Evolutionary conservation across 2,888 invertebrate genomes (phyloP).

Genomic region (Pheosia tremula): DNA sequence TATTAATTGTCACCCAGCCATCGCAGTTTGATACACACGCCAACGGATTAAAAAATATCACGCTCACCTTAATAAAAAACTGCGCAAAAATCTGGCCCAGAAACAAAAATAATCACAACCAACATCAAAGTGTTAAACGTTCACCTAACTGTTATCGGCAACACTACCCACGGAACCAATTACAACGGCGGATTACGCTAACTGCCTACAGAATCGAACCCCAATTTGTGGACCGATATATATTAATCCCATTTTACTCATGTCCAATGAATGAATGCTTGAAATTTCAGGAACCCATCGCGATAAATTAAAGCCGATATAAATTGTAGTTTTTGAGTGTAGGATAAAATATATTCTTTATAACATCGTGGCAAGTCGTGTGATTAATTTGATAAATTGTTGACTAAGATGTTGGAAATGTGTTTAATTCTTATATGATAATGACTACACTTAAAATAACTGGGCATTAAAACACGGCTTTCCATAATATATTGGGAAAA

Average conservation of each 20-base stretch:
- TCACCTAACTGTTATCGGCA: slow-evolving; percentile 43
- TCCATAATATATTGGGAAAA: too few species aligned
- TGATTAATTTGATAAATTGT: too few species aligned
- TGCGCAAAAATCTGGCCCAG: too few species aligned
- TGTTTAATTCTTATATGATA: too few species aligned
- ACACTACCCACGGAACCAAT: slow-evolving; percentile 66
- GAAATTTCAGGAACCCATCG: slow-evolving; percentile 48
- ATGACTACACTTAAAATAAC: too few species aligned
- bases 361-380: neutral
- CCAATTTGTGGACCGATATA: slow-evolving; percentile 74
- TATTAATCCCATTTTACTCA: slow-evolving; percentile 75
- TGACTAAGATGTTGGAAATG: too few species aligned
- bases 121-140: slow-evolving; percentile 45
- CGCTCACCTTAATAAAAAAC: too few species aligned
- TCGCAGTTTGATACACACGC: too few species aligned
- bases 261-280: slow-evolving; percentile 62
- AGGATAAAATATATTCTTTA: neutral
- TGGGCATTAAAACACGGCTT: too few species aligned
- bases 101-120: neutral
- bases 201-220: slow-evolving; percentile 64
- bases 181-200: slow-evolving; percentile 75
- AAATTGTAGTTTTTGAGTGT: slow-evolving; percentile 29
- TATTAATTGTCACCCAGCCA: too few species aligned
- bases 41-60: neutral
- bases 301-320: slow-evolving; percentile 55